Percentiles rank a stretch among this genome's conserved stretches.
These are phyloP conservation scores for Lycorma delicatula DNA, from an alignment of 1,140 invertebrate species.

Conservation along the genomic window DNA sequence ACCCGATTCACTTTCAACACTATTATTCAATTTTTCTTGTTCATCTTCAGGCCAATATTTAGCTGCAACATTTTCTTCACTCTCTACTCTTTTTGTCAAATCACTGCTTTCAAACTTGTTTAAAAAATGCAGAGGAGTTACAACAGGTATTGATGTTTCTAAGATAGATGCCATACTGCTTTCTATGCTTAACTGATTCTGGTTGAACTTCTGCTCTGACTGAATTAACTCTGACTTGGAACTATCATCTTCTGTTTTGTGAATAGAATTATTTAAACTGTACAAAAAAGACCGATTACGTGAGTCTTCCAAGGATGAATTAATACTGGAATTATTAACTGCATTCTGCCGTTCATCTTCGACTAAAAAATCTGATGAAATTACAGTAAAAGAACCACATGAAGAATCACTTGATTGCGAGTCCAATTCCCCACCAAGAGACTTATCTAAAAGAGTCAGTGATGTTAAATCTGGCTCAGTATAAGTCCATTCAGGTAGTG, in stretches of 20 bases:
- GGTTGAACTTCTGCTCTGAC: neutral
- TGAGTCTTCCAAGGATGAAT: too few relatives aligned
- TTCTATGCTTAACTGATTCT: neutral
- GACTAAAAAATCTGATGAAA: neutral
- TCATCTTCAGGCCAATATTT: constrained; percentile 16
- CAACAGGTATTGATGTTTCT: neutral
- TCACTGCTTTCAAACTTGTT: neutral
- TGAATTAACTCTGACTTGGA: too few relatives aligned
- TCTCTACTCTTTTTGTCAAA: neutral
- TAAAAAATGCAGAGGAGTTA: neutral
- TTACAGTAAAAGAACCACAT: neutral
- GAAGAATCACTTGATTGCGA: neutral
- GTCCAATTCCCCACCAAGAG: neutral
- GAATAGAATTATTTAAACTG: neutral
- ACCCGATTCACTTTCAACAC: constrained; percentile 17
- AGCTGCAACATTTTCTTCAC: neutral
- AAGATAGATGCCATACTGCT: neutral
- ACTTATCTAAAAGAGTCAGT: too few relatives aligned
- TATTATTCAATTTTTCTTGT: neutral
- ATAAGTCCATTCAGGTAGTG: too few relatives aligned
- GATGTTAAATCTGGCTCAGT: too few relatives aligned
- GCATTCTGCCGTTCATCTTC: neutral
- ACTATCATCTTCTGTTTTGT: too few relatives aligned
- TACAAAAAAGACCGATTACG: neutral
- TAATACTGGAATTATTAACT: too few relatives aligned